A percentile compares a stretch with the other conserved stretches of the same genome.
These are phyloP conservation scores for Pluvianellus socialis DNA, from an alignment of 2,113 vertebrate genomes.

Conservation along the genomic window DNA sequence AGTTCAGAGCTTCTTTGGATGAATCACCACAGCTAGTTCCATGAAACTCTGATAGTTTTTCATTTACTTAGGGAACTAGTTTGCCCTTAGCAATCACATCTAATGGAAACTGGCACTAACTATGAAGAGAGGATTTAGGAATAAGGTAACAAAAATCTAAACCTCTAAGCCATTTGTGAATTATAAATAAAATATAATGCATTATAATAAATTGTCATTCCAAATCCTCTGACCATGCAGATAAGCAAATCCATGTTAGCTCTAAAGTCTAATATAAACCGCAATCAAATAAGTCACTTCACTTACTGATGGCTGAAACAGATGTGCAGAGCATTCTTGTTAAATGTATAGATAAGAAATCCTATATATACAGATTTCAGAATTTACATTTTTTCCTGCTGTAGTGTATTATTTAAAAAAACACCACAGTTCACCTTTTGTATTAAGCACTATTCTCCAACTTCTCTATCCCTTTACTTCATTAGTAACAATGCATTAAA, in stretches of 20 bases:
- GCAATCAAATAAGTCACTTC: not conserved
- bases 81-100: not conserved
- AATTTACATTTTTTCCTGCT: not conserved
- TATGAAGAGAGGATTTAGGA: not conserved
- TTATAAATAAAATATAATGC: constrained; percentile 68
- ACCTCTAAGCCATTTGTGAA: constrained; percentile 64
- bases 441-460: not conserved
- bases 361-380: not conserved
- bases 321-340: not conserved
- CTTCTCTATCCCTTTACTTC: not conserved
- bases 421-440: not conserved
- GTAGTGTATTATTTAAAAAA: not conserved
- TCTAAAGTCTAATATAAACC: constrained; percentile 26
- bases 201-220: constrained; percentile 56
- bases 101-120: constrained; percentile 27
- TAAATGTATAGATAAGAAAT: not conserved
- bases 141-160: constrained; percentile 13
- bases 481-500: not conserved
- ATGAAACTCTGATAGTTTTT: not conserved
- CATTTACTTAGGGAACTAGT: not conserved
- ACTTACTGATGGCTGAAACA: not conserved
- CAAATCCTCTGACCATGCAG: constrained; percentile 37
- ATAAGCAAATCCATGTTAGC: constrained; percentile 20
- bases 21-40: not conserved
- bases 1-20: not conserved